A percentile compares a stretch with the other conserved stretches of the same genome.
These are phyloP conservation scores for Tachysurus vachellii DNA, from an alignment of 2,113 vertebrate species.

Conservation along the genomic window DNA sequence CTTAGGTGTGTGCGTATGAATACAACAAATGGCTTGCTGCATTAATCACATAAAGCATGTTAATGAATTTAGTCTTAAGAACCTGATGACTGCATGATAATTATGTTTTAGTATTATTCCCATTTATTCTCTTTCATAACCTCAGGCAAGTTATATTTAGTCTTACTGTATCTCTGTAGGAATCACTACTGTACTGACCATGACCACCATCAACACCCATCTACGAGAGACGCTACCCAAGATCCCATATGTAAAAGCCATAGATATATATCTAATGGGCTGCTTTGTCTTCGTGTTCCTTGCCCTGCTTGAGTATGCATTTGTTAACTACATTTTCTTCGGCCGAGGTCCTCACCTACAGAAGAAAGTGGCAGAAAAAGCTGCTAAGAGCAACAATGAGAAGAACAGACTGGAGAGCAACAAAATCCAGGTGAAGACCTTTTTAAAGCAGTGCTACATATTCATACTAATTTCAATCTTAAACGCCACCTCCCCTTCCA, in stretches of 20 bases:
- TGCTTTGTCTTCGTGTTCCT: slow-evolving; percentile 95
- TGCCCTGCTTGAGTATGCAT: slow-evolving; percentile 91
- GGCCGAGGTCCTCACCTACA: slow-evolving; percentile 87
- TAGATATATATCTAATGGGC: slow-evolving; percentile 94
- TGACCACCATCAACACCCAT: slow-evolving; percentile 96
- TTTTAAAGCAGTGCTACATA: not conserved
- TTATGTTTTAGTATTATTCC: slow-evolving; percentile 11
- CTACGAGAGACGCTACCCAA: slow-evolving; percentile 92
- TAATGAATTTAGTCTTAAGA: not conserved
- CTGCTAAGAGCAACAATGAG: slow-evolving; percentile 74
- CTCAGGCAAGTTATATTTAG: not conserved
- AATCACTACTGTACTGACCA: slow-evolving; percentile 93
- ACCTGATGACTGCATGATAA: not conserved
- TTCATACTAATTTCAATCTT: not conserved
- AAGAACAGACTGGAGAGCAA: slow-evolving; percentile 68
- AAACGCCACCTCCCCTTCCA: not conserved
- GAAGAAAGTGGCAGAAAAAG: slow-evolving; percentile 84
- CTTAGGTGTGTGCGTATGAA: slow-evolving; percentile 74
- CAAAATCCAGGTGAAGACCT: slow-evolving; percentile 65
- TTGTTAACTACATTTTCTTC: slow-evolving; percentile 96
- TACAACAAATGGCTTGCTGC: not conserved
- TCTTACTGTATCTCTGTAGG: slow-evolving; percentile 70
- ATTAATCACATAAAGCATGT: not conserved
- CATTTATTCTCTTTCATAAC: not conserved
- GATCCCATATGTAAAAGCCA: slow-evolving; percentile 93